Conservation (phyloP, 2,797 vertebrate genomes). For the Parauchenoglanis punctatus region DNA sequence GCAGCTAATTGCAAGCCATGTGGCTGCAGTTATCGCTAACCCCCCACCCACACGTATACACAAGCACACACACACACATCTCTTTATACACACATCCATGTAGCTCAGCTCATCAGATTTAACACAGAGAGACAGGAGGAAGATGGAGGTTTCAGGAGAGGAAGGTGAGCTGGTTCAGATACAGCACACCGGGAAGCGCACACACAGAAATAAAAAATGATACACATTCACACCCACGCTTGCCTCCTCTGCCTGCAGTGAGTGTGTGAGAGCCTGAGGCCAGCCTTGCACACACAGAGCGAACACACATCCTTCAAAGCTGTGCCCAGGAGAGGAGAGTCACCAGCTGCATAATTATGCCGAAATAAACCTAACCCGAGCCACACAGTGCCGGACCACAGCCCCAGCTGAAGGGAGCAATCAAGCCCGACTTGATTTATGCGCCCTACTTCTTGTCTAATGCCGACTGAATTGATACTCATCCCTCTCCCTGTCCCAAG, state of each 20-base stretch:
- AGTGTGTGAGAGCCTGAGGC: constrained; percentile 51
- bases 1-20: constrained; percentile 59
- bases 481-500: constrained; percentile 23
- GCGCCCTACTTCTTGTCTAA: constrained; percentile 5
- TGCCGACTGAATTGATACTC: constrained; percentile 20
- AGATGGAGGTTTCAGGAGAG: neutral
- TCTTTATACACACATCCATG: neutral
- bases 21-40: constrained; percentile 45
- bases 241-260: constrained; percentile 36
- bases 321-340: constrained; percentile 49
- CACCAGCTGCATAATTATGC: constrained; percentile 57
- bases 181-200: neutral
- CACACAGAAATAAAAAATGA: constrained; percentile 23
- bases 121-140: constrained; percentile 31
- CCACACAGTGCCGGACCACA: constrained; percentile 32
- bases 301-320: constrained; percentile 50
- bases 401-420: constrained; percentile 26
- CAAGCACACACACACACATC: neutral
- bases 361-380: constrained; percentile 30
- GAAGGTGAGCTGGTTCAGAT: constrained; percentile 19
- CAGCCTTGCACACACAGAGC: constrained; percentile 53
- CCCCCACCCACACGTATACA: constrained; percentile 26
- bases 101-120: constrained; percentile 13
- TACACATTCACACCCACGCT: constrained; percentile 41
- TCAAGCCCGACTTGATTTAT: constrained; percentile 51